phyloP scores from a whole-genome alignment of 2,113 vertebrate species.

The Bos javanicus region DNA sequence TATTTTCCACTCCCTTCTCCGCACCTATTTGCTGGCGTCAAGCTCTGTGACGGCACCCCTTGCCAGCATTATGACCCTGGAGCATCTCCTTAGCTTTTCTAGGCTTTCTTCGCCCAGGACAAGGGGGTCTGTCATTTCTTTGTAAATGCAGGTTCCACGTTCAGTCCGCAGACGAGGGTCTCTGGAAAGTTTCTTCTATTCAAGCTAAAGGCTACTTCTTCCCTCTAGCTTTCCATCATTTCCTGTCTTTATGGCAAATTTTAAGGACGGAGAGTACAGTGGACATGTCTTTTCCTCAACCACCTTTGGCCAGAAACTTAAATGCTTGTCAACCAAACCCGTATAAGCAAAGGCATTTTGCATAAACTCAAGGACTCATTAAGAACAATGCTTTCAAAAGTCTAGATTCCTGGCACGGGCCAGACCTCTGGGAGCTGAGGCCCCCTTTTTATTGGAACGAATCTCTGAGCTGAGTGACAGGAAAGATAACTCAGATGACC shows the following conservation, averaged over 20 bases:
- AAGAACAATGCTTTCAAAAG: background rate
- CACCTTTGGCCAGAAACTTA: background rate
- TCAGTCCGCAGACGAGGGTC: rapidly evolving
- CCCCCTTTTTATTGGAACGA: background rate
- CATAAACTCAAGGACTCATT: background rate
- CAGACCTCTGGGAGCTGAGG: background rate
- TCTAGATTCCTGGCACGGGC: background rate
- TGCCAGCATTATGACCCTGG: background rate
- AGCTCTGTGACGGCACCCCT: background rate
- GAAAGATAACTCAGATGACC: background rate
- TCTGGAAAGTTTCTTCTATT: background rate
- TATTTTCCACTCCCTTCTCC: background rate
- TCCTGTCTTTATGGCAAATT: background rate
- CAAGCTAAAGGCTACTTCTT: background rate
- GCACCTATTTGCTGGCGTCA: rapidly evolving
- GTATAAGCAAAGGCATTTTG: background rate
- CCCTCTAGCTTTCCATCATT: background rate
- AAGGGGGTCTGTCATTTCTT: background rate
- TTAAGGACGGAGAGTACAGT: background rate
- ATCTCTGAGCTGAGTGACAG: background rate
- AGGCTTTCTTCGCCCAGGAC: background rate
- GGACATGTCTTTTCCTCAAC: background rate
- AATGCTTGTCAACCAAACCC: background rate
- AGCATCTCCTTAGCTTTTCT: background rate
- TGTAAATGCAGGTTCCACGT: background rate